These are phyloP conservation scores for Eidolon dupreanum DNA, from an alignment of 2,797 vertebrate genomes.

Conservation along the genomic window DNA sequence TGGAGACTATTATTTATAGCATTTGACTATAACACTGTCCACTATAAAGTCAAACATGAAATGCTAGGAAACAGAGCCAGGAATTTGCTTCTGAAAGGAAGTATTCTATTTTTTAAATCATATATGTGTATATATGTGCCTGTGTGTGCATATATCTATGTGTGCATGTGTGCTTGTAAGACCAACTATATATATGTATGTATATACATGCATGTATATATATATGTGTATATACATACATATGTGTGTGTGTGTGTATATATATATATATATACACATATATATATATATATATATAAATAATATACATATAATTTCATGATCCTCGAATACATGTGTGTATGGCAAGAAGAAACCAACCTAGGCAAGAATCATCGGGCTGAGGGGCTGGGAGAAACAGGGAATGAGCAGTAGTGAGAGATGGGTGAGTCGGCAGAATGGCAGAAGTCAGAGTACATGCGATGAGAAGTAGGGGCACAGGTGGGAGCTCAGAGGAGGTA, in stretches of 20 bases:
- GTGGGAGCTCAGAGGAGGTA: not conserved
- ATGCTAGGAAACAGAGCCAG: not conserved
- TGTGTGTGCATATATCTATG: fast-evolving
- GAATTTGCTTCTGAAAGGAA: not conserved
- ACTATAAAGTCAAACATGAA: conserved; percentile 44
- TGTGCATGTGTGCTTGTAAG: not conserved
- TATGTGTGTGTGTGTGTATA: too few relatives aligned
- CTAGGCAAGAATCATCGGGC: not conserved
- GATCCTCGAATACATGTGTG: not conserved
- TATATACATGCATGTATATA: too few relatives aligned
- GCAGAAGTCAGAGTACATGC: not conserved
- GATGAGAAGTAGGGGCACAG: not conserved
- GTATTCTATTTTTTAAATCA: not conserved
- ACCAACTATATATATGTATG: not conserved
- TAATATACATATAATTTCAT: not conserved
- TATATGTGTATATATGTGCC: not conserved
- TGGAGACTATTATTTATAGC: conserved; percentile 59
- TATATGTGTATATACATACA: too few relatives aligned
- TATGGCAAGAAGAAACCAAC: not conserved
- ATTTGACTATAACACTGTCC: not conserved
- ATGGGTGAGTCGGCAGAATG: not conserved
- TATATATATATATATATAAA: not conserved
- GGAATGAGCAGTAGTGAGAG: not conserved
- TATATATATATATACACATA: too few relatives aligned
- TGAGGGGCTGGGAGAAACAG: not conserved